phyloP scores from a whole-genome alignment of 2,888 invertebrate genomes.

The Kryphioiulus occultus region DNA sequence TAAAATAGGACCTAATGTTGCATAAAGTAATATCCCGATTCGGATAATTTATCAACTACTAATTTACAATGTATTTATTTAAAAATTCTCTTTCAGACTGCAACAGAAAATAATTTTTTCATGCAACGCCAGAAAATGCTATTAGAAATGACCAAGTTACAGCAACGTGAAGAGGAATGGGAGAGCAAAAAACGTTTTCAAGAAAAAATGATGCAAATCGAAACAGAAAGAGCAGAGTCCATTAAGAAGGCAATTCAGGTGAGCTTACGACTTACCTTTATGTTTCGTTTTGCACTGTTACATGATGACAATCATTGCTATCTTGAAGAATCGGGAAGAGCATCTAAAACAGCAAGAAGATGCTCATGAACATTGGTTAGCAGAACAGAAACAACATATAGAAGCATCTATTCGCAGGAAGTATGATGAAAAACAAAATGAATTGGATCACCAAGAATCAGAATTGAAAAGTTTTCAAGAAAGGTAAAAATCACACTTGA shows the following conservation, averaged over 20 bases:
- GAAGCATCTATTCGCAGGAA: neutral
- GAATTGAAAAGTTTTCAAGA: constrained; percentile 1
- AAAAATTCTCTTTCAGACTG: neutral
- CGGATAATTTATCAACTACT: neutral
- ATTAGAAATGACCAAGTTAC: neutral
- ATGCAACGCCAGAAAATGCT: constrained; percentile 6
- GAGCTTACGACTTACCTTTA: neutral
- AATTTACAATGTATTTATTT: neutral
- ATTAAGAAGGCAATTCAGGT: neutral
- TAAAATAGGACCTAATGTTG: too few species aligned
- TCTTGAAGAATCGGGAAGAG: constrained; percentile 29
- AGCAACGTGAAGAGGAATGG: constrained; percentile 35
- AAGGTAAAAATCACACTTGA: neutral
- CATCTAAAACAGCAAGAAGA: neutral
- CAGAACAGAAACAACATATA: constrained; percentile 8
- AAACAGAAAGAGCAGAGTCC: constrained; percentile 4
- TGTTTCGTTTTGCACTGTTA: neutral
- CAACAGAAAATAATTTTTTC: neutral
- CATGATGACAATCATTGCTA: neutral
- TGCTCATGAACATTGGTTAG: neutral
- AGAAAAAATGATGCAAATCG: neutral
- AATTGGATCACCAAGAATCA: neutral
- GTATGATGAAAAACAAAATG: neutral
- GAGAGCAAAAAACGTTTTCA: neutral
- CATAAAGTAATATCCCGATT: neutral